These are phyloP conservation scores for Trachythela sp. DNA, from an alignment of 64 coral and sea anemone genomes.

Conservation along the genomic window DNA sequence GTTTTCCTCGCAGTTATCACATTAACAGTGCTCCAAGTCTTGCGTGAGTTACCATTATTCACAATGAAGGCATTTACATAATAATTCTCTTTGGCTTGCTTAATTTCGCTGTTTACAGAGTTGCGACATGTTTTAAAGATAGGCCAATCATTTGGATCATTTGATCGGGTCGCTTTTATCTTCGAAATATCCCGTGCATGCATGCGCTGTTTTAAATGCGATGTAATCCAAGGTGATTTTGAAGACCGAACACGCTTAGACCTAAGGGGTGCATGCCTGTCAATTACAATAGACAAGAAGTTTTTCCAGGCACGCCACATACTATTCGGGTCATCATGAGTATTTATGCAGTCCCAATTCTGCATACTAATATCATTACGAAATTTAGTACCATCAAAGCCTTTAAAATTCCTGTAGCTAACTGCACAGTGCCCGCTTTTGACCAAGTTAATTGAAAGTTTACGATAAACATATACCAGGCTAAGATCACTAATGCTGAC, in stretches of 20 bases:
- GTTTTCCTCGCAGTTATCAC: too few relatives aligned
- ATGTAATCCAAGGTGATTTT: background rate
- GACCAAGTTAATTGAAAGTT: background rate
- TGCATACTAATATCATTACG: background rate
- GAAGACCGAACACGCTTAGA: background rate
- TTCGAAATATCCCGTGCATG: background rate
- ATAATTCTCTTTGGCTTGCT: background rate
- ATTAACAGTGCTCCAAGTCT: background rate
- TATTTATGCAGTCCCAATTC: background rate
- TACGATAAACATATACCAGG: constrained; percentile 6
- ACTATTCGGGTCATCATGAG: background rate
- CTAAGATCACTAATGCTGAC: constrained; percentile 8
- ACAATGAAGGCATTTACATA: background rate
- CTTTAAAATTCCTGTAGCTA: background rate
- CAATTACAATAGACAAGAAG: background rate
- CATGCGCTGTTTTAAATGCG: background rate
- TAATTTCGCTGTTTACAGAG: background rate
- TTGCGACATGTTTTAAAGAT: background rate
- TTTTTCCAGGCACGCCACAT: constrained; percentile 3
- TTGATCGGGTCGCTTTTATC: background rate
- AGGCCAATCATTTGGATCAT: background rate
- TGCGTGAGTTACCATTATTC: background rate
- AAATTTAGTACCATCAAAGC: background rate
- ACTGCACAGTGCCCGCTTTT: background rate
- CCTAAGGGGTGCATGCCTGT: too few relatives aligned